Base-by-base conservation (phyloP, 2,888 invertebrate species). In the Trissonchulus latispiculum region DNA sequence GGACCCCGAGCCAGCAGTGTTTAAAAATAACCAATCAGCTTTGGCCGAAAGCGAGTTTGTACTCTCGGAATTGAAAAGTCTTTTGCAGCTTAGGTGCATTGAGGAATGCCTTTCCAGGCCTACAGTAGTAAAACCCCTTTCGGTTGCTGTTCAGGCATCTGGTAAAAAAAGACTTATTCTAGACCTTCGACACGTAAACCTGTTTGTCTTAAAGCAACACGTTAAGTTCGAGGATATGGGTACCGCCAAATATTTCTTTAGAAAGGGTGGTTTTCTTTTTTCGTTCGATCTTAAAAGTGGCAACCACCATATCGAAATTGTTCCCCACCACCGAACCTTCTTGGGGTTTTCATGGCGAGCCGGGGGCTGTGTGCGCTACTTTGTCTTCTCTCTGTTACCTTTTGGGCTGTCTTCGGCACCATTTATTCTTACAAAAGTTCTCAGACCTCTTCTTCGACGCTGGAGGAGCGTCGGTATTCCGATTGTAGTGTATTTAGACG, bases 381-480 rank as follows among this genome's bases (percentile, higher is more conserved):
- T n/a, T 32, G 37, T 36, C 23, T 73, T 73, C 36, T 70, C 37
- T 18, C 59, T 70, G 29, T 32, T 73, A 8, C 73, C 73, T 31
- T 73, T 73, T 67, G 73, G 73, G n/a, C 31, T 73, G 23, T 28
- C 61, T n/a, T 35, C 61, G 1, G 73, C 70, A n/a, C 70, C 73
- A 1, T 70, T 73, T 48, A 23, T 73, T 2, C 70, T 73, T 61
- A 70, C 73, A 1, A 73, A 73, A 36, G 18, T 73, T 1, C 31
- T 70, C 28, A 35, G 73, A 1, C 70, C 70, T 1, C 35, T 73
- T 2, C 32, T 73, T 1, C 23, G 36, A 2, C 32, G 23, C 1
- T 73, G 73, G 73, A 48, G 73, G 1, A 23, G n/a, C 23, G 23
- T 1, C 18, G 73, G 73, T 8, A 61, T 73, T 1, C 3, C 59